Evolutionary conservation across 2,888 invertebrate species (phyloP), one percentile per base, ranked within the genome.

Genomic region (Endotricha flammealis): DNA sequence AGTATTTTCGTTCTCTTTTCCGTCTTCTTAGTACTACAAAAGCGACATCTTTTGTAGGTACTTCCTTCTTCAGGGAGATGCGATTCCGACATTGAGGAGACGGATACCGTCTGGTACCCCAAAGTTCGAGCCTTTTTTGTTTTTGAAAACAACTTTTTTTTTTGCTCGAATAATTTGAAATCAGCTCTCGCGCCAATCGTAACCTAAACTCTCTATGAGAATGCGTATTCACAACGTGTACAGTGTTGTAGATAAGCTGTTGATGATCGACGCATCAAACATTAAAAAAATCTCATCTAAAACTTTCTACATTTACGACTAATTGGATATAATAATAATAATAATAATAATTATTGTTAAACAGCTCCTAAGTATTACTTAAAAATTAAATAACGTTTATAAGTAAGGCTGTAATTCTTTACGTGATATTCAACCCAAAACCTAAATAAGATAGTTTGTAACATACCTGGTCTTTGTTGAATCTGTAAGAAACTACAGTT

Each of bases 81-180:
- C n/a, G 34, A 46, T 44, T 38, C 48, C 50, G 7, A 53, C 46
- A 44, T 51, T 47, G 10, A 45, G 25, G 10, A 55, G 32, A 22
- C 48, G 47, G 29, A 55, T 43, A 31, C 48, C 52, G 17, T 55
- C 49, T 14, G 52, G 49, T 11, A 52, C 49, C 9, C 49, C 50
- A 43, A 39, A 39, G 16, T 11, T 28, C 25, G 29, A 39, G 7
- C 38, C 38, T 34, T 47, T 49, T 36, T 48, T 48, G 22, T 46
- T 50, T 44, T 45, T 47, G 28, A 43, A 38, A 29, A 29, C 11
- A 32, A 36, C 31, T 32, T 29, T 37, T 35, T 35, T 10, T 41
- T 27, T 38, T 37, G 35, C 10, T 29, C 32, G 32, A 37, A 20
- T 34, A 32, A 30, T 33, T 40, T 16, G 31, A 29, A 23, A 40